phyloP scores from a whole-genome alignment of 1,140 invertebrate genomes.

The Diprion similis region DNA sequence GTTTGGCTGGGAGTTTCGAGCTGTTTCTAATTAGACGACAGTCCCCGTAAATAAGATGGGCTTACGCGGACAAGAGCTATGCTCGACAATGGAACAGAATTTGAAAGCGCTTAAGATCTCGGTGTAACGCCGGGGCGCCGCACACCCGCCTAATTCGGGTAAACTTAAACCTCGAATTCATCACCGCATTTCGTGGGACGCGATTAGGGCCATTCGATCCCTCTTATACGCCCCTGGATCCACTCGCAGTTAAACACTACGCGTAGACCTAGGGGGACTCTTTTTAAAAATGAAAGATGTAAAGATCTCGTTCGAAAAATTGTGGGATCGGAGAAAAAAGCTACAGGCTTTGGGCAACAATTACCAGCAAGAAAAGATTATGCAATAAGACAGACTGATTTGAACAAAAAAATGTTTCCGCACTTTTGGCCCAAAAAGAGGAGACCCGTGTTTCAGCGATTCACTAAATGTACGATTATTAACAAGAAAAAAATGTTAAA shows the following conservation, averaged over 20 bases:
- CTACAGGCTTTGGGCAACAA: too few relatives aligned
- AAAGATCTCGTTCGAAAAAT: too few relatives aligned
- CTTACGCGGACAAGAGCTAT: not conserved
- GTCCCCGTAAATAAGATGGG: constrained; percentile 3
- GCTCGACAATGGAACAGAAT: constrained; percentile 2
- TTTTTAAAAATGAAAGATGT: too few relatives aligned
- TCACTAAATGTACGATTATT: too few relatives aligned
- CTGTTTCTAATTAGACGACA: constrained; percentile 2
- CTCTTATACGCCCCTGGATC: not conserved
- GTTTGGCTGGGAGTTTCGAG: not conserved
- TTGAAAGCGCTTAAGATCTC: constrained; percentile 1
- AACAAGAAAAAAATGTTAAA: too few relatives aligned
- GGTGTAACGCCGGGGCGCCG: not conserved
- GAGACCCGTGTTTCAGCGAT: too few relatives aligned
- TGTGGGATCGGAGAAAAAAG: too few relatives aligned
- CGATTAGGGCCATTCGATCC: not conserved
- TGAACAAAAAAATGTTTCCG: too few relatives aligned
- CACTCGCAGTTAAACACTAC: not conserved
- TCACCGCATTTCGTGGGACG: not conserved
- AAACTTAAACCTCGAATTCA: not conserved
- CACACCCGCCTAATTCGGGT: not conserved
- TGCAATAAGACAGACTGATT: too few relatives aligned
- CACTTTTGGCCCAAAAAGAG: too few relatives aligned
- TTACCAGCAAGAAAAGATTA: too few relatives aligned
- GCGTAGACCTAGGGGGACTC: not conserved